Evolutionary conservation across 2,797 vertebrate species (phyloP), one percentile per base, ranked within the genome.

Genomic region (Semaprochilodus insignis): DNA sequence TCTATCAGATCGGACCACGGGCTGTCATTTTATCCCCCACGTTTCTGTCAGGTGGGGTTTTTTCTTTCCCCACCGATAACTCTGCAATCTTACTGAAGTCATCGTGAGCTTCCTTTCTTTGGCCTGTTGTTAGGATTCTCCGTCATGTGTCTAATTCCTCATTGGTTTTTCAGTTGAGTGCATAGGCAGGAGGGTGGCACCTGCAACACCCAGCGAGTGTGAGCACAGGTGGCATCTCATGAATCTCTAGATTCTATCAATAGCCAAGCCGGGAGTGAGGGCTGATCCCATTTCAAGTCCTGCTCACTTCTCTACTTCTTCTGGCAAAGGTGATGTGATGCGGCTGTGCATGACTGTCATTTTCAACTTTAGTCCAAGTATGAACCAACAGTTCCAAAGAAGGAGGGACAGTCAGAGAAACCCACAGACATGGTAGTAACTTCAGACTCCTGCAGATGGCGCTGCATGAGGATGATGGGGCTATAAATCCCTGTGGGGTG

Each of bases 1-100:
- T 40, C 70, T 76, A 85, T 86, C 82, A 78, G 85, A 74, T 77
- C 6, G 23, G 59, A 77, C 71, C n/a, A 54, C 57, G 59, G 78
- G 78, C 77, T 34, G 57, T 77, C 63, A 80, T 82, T 81, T 74
- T 40, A 66, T 52, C 59, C 21, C 25, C 48, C 51, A 78, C 76
- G 34, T 59, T 82, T 75, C 59, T 74, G 69, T 81, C 77, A 65
- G 71, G 48, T 76, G 55, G 48, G 72, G n/a, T 21, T 21, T 60
- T 62, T 36, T 48, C 77, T 59, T 60, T 16, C 72, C 23, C 3
- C 48, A 23, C 48, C 40, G 11, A 23, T 63, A 73, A 74, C 66
- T 71, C 40, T 15, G 19, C n/a, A 72, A 34, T 65, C 4, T 34
- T 31, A 48, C 25, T 2, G 54, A 80, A 67, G 36, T 60, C 74